phyloP scores from a whole-genome alignment of 1,140 invertebrate genomes.

The Hypsibius dujardini region DNA sequence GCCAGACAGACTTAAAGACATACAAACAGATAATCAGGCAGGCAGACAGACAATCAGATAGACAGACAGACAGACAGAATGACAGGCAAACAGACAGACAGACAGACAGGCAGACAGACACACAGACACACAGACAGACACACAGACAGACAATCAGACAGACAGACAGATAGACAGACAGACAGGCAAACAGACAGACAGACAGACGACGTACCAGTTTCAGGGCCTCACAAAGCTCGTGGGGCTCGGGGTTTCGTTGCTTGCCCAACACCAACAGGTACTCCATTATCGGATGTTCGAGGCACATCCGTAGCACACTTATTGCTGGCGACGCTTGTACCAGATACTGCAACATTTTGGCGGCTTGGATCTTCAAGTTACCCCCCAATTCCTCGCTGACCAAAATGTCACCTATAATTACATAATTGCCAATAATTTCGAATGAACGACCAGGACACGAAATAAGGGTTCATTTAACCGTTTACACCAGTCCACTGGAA shows the following conservation, averaged over 20 bases:
- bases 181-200: background rate
- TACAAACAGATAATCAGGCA: background rate
- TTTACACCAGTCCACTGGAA: background rate
- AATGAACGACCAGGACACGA: no score
- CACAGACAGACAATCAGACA: background rate
- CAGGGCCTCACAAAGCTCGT: background rate
- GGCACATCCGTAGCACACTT: conserved; percentile 1
- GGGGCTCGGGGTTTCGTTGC: background rate
- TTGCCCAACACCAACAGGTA: background rate
- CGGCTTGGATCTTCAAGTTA: background rate
- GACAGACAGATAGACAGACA: background rate
- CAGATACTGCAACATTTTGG: background rate
- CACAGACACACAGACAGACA: background rate
- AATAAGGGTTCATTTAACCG: no score
- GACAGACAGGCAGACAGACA: background rate
- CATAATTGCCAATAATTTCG: background rate
- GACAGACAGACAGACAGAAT: no score
- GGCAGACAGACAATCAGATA: background rate
- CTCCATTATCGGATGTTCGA: conserved; percentile 13
- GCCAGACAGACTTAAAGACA: background rate
- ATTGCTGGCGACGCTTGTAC: background rate
- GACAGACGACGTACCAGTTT: background rate
- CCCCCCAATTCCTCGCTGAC: background rate
- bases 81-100: background rate
- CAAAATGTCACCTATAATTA: background rate